Percentiles rank a stretch among this genome's conserved stretches.
phyloP scores from a whole-genome alignment of 2,113 vertebrate genomes.

The Hymenochirus boettgeri region DNA sequence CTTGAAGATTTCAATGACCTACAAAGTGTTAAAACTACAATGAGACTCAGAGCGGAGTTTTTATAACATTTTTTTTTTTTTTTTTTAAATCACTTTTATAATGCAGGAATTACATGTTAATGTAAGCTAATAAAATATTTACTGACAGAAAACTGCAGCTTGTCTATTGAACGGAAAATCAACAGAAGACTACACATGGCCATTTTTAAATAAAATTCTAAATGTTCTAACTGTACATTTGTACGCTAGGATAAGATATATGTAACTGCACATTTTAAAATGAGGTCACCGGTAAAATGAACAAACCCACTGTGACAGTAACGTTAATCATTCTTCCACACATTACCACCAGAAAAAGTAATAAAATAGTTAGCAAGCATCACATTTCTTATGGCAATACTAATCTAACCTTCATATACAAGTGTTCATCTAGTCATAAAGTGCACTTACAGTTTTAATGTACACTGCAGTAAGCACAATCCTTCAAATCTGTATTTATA shows the following conservation, averaged over 20 bases:
- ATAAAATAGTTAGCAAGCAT: slow-evolving; percentile 76
- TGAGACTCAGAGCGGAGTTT: too few relatives aligned
- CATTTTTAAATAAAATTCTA: not conserved
- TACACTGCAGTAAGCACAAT: too few relatives aligned
- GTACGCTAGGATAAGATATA: not conserved
- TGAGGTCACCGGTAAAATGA: slow-evolving; percentile 72
- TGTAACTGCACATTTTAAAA: slow-evolving; percentile 45
- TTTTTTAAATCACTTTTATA: too few relatives aligned
- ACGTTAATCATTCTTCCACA: slow-evolving; percentile 35
- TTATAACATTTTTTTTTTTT: too few relatives aligned
- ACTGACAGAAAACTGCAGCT: not conserved
- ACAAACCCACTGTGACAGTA: slow-evolving; percentile 74
- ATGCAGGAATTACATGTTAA: too few relatives aligned
- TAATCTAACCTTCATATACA: slow-evolving; percentile 48
- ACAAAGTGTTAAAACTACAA: slow-evolving; percentile 46
- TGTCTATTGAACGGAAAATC: too few relatives aligned
- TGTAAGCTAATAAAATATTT: too few relatives aligned
- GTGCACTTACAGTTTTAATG: too few relatives aligned
- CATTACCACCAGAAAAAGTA: slow-evolving; percentile 54
- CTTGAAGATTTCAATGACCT: slow-evolving; percentile 99
- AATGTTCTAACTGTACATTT: slow-evolving; percentile 51
- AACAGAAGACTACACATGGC: not conserved
- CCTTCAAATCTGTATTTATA: too few relatives aligned
- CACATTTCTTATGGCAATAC: slow-evolving; percentile 81
- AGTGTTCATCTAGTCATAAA: too few relatives aligned